These are phyloP conservation scores for Melieria crassipennis DNA, from an alignment of 2,888 invertebrate genomes.

Conservation along the genomic window DNA sequence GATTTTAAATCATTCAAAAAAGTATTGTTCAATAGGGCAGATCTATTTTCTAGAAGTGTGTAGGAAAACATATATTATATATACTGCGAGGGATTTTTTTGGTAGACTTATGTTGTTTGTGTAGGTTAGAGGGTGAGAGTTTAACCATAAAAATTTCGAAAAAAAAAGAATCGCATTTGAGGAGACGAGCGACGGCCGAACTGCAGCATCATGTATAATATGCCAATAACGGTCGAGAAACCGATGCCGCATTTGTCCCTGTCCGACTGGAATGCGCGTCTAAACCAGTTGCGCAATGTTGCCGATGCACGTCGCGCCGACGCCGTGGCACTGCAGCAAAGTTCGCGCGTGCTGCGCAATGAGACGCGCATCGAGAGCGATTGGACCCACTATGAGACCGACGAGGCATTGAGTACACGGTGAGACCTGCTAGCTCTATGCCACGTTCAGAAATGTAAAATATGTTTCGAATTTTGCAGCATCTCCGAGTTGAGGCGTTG, in stretches of 20 bases:
- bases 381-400: conserved; percentile 83
- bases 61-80: too few species aligned
- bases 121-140: too few species aligned
- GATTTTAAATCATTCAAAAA: too few species aligned
- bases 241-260: conserved; percentile 76
- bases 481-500: conserved; percentile 70
- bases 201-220: conserved; percentile 49
- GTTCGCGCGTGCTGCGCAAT: conserved; percentile 77
- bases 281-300: conserved; percentile 76
- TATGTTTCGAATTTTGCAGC: conserved; percentile 51
- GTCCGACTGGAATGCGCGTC: conserved; percentile 78
- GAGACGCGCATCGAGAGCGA: conserved; percentile 79
- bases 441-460: background rate
- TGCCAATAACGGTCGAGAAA: conserved; percentile 72
- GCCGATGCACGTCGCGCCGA: conserved; percentile 75
- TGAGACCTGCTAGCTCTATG: conserved; percentile 48
- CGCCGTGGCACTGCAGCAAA: conserved; percentile 77
- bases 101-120: too few species aligned
- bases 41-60: too few species aligned
- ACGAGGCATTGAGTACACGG: conserved; percentile 77
- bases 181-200: too few species aligned
- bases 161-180: too few species aligned
- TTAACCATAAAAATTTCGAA: too few species aligned
- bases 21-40: too few species aligned
- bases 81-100: too few species aligned